Base-by-base conservation (phyloP, 2,888 invertebrate genomes). In the Buathra laborator region DNA sequence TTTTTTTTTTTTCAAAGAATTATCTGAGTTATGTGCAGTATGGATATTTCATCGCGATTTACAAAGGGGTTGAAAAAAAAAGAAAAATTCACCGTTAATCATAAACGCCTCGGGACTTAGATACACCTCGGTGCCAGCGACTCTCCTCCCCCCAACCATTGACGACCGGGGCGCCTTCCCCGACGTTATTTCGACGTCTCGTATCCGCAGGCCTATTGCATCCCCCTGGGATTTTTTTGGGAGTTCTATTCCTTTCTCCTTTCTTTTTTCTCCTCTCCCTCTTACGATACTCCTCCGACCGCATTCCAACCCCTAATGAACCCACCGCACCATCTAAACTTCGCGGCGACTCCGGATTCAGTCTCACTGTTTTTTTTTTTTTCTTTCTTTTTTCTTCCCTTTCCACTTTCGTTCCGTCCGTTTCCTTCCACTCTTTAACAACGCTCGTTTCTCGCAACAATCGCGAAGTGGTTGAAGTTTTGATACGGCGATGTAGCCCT, bases 191-290 rank as follows among this genome's bases (percentile, higher is more conserved):
- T 90, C 89, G 88, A 88, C 88, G 87, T 87, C 87, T 90, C 86
- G 85, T 88, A 88, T 87, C 89, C 90, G 86, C 88, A 86, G 88
- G 89, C 90, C 90, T 90, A 90, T 92, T 91, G 90, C 89, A 90
- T 75, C 87, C 88, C 87, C 87, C 86, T 83, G 85, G 90, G 88
- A 91, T 91, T 91, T 90, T 37, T 37, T 37, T 87, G 88, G 89
- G 85, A 86, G 88, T 87, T 66, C 72, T 19, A 72, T 68, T 44
- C 46, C 67, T 44, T 44, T 10, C 82, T 46, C 66, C 51, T 19
- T 68, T 56, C 43, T 14, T 76, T 29, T 32, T 12, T 53, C 32
- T 53, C 46, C 24, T 68, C 72, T 77, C 66, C 56, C 74, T 74
- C 70, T 78, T 66, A 81, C 81, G 84, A 84, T 74, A 79, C 84